phyloP scores from a whole-genome alignment of 2,797 vertebrate species.

The Borostomias antarcticus region DNA sequence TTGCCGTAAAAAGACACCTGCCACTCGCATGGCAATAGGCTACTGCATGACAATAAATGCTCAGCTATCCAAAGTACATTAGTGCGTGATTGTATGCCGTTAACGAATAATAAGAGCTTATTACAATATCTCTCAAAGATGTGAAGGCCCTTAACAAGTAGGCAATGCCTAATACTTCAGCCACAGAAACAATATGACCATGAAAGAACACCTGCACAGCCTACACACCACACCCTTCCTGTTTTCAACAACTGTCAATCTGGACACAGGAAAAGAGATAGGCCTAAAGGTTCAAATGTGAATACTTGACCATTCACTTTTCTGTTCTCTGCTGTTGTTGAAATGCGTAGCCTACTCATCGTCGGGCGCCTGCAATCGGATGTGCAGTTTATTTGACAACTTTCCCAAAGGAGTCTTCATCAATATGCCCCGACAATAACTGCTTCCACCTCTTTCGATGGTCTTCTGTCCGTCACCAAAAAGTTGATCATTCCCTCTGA shows the following conservation, averaged over 20 bases:
- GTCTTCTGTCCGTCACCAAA: conserved; percentile 92
- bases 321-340: conserved; percentile 5
- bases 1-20: conserved; percentile 36
- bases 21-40: conserved; percentile 46
- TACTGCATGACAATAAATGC: conserved; percentile 47
- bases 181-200: conserved; percentile 36
- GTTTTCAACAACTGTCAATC: conserved; percentile 6
- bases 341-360: conserved; percentile 12
- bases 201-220: conserved; percentile 34
- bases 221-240: conserved; percentile 21
- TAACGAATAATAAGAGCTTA: conserved; percentile 43
- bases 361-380: not conserved
- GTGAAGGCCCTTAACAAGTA: conserved; percentile 39
- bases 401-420: conserved; percentile 26
- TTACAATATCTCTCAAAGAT: conserved; percentile 48
- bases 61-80: conserved; percentile 48
- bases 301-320: not conserved
- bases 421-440: conserved; percentile 92
- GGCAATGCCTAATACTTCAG: conserved; percentile 31
- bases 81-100: conserved; percentile 48
- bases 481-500: conserved; percentile 99
- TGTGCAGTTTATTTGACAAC: conserved; percentile 5
- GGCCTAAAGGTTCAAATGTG: conserved; percentile 8
- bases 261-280: conserved; percentile 34
- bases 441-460: conserved; percentile 93